phyloP scores from a whole-genome alignment of 2,888 invertebrate species.

The Ligdia adustata region DNA sequence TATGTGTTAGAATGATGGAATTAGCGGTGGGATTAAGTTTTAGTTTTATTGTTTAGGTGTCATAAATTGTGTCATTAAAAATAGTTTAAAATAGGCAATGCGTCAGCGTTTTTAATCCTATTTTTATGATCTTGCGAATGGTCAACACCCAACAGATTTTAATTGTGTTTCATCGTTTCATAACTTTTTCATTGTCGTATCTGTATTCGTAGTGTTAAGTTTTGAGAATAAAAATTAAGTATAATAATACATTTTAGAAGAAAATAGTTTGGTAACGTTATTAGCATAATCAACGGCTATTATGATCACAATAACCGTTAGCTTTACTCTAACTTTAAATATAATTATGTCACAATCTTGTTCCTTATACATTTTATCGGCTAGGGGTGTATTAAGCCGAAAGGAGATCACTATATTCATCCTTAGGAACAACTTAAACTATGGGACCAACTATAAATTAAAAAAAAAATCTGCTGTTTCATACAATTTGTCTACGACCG shows the following conservation, averaged over 20 bases:
- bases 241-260: slow-evolving; percentile 1
- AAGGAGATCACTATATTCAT: no score
- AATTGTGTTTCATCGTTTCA: slow-evolving; percentile 18
- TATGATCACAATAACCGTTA: no score
- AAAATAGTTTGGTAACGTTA: slow-evolving; percentile 2
- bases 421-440: no score
- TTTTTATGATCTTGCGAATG: slow-evolving; percentile 35
- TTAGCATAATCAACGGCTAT: slow-evolving; percentile 6
- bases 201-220: background rate
- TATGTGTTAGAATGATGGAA: slow-evolving; percentile 61
- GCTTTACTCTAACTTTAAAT: no score
- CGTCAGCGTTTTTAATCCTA: slow-evolving; percentile 32
- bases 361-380: no score
- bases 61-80: slow-evolving; percentile 45
- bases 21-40: slow-evolving; percentile 55
- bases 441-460: no score
- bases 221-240: slow-evolving; percentile 2
- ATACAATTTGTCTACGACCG: no score
- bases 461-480: no score
- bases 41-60: slow-evolving; percentile 43
- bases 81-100: slow-evolving; percentile 31
- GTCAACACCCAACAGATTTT: slow-evolving; percentile 25
- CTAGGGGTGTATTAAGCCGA: no score
- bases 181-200: slow-evolving; percentile 8
- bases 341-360: no score